Evolutionary conservation across 2,113 vertebrate species (phyloP).

Genomic region (Boulengeromyrus knoepffleri): DNA sequence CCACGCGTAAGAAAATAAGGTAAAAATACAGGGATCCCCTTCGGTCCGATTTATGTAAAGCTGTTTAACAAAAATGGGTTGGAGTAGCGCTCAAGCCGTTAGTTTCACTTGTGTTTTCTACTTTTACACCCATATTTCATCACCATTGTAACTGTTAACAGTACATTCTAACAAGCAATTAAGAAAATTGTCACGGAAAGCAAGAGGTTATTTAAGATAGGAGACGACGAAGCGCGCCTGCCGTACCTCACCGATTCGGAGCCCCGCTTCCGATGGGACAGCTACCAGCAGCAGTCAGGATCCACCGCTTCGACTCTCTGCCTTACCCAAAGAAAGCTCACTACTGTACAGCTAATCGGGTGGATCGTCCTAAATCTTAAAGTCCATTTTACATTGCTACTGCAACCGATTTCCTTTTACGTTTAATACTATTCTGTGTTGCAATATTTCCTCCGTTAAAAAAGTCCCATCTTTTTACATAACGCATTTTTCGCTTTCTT

Average conservation of each 20-base stretch:
- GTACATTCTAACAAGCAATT: not conserved
- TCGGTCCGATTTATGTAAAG: not conserved
- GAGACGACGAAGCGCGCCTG: not conserved
- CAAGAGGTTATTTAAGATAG: not conserved
- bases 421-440: not conserved
- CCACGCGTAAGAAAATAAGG: not conserved
- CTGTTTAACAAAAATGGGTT: not conserved
- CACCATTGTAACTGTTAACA: not conserved
- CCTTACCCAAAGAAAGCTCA: not conserved
- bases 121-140: not conserved
- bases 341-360: not conserved
- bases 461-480: not conserved
- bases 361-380: not conserved
- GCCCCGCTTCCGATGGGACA: not conserved
- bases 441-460: not conserved
- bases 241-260: not conserved
- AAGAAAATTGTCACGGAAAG: not conserved
- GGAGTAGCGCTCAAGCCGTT: not conserved
- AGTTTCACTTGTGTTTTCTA: not conserved
- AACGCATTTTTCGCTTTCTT: not conserved
- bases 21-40: not conserved
- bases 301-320: not conserved
- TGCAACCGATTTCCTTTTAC: not conserved
- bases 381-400: not conserved
- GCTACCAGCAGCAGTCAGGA: not conserved